phyloP scores from a whole-genome alignment of 2,113 vertebrate species.

The Pseudonaja textilis region DNA sequence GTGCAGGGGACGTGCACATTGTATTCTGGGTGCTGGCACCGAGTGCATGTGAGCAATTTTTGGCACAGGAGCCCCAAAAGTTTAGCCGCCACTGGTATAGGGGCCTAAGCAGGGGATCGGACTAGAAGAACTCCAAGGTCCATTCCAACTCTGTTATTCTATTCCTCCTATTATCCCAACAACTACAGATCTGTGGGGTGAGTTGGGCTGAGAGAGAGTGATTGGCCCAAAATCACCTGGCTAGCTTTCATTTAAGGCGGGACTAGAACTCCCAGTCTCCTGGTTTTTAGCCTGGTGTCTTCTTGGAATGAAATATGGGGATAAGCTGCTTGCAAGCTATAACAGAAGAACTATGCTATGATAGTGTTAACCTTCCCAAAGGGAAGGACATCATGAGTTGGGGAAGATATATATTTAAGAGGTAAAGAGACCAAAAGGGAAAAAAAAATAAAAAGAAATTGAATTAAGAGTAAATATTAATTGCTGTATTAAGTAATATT shows the following conservation, averaged over 20 bases:
- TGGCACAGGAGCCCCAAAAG: too few species aligned
- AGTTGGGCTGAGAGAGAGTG: too few species aligned
- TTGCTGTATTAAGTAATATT: conserved; percentile 69
- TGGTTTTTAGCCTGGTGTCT: not conserved
- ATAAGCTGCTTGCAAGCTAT: conserved; percentile 29
- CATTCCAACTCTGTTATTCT: too few species aligned
- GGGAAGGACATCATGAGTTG: conserved; percentile 45
- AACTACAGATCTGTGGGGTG: not conserved
- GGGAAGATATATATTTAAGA: conserved; percentile 32
- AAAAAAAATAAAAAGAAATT: conserved; percentile 48
- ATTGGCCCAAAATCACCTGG: not conserved
- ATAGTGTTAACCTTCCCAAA: conserved; percentile 60
- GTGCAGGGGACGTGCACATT: too few species aligned
- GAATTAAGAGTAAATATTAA: conserved; percentile 72
- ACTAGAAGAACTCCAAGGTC: too few species aligned
- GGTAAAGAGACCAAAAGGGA: conserved; percentile 46
- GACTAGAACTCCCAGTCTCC: not conserved
- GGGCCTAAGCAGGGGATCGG: too few species aligned
- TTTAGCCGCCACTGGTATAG: too few species aligned
- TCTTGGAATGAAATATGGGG: not conserved
- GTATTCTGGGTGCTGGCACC: too few species aligned
- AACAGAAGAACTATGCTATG: not conserved
- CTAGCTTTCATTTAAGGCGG: not conserved
- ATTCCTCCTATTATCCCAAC: not conserved
- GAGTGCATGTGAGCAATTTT: too few species aligned